These are phyloP conservation scores for Stenopsyche tienmushanensis DNA, from an alignment of 1,140 invertebrate species.

Conservation along the genomic window DNA sequence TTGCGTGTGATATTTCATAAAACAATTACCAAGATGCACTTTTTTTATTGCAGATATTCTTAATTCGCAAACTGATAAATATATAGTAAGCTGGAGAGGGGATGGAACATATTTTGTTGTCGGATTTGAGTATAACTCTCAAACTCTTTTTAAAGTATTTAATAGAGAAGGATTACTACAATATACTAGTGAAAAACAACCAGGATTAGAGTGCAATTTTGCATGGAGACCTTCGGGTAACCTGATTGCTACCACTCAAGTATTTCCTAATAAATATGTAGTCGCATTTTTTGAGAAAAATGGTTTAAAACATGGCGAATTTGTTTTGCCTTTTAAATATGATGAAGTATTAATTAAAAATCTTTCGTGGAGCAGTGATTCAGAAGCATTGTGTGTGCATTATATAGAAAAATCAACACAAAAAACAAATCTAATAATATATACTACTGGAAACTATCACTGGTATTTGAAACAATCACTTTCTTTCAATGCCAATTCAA, in stretches of 20 bases:
- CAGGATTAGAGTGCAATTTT: constrained; percentile 68
- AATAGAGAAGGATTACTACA: constrained; percentile 71
- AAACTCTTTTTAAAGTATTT: constrained; percentile 69
- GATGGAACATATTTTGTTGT: constrained; percentile 84
- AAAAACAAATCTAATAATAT: constrained; percentile 66
- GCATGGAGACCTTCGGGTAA: constrained; percentile 80
- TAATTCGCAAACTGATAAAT: constrained; percentile 54
- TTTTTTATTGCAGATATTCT: constrained; percentile 42
- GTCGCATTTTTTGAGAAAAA: constrained; percentile 90
- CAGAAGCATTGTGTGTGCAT: constrained; percentile 70
- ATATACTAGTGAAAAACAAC: constrained; percentile 69
- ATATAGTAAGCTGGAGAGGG: constrained; percentile 76
- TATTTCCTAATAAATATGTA: constrained; percentile 66
- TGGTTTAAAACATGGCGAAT: constrained; percentile 84
- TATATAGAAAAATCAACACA: constrained; percentile 50
- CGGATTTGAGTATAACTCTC: constrained; percentile 58
- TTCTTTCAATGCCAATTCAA: constrained; percentile 53
- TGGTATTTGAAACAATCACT: constrained; percentile 87
- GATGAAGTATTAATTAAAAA: constrained; percentile 59
- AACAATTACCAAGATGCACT: constrained; percentile 42
- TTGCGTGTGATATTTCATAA: no score
- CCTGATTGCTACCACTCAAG: constrained; percentile 73
- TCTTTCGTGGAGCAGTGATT: constrained; percentile 77
- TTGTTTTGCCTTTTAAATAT: constrained; percentile 65
- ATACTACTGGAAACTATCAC: constrained; percentile 82